These are phyloP conservation scores for Anoncus sp. DNA, from an alignment of 2,888 invertebrate species.

Conservation along the genomic window DNA sequence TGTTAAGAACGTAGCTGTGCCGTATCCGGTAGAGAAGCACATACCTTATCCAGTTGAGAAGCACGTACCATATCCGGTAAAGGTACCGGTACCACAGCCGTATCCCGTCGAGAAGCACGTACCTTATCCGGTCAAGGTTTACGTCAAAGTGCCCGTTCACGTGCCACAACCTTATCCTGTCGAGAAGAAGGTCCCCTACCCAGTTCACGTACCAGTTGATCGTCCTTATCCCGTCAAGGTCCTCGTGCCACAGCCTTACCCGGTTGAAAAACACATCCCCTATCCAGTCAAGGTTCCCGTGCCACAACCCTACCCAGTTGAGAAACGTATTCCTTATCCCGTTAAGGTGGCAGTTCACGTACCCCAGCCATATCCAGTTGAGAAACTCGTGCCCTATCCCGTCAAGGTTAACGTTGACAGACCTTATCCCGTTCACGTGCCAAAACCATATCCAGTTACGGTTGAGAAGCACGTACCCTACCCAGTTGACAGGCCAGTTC, in stretches of 20 bases:
- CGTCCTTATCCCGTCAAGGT: slow-evolving; percentile 92
- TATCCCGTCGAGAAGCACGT: slow-evolving; percentile 89
- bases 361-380: slow-evolving; percentile 90
- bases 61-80: slow-evolving; percentile 86
- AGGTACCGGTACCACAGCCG: slow-evolving; percentile 87
- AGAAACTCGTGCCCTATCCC: slow-evolving; percentile 89
- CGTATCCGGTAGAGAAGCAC: slow-evolving; percentile 79
- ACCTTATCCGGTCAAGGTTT: slow-evolving; percentile 91
- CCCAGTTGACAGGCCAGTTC: slow-evolving; percentile 87
- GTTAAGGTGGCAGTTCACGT: slow-evolving; percentile 91
- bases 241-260: slow-evolving; percentile 91
- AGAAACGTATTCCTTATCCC: slow-evolving; percentile 91
- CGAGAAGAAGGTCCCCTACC: slow-evolving; percentile 90
- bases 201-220: slow-evolving; percentile 89
- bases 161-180: slow-evolving; percentile 91
- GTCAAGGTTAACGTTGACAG: slow-evolving; percentile 85
- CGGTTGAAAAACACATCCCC: slow-evolving; percentile 90
- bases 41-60: slow-evolving; percentile 88
- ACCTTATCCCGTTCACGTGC: slow-evolving; percentile 89
- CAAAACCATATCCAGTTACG: slow-evolving; percentile 89
- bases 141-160: slow-evolving; percentile 91
- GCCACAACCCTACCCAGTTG: slow-evolving; percentile 89
- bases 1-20: slow-evolving; percentile 86
- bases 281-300: slow-evolving; percentile 91
- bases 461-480: slow-evolving; percentile 84